Conservation (phyloP, 2,888 invertebrate species). For the Eupithecia abbreviata region DNA sequence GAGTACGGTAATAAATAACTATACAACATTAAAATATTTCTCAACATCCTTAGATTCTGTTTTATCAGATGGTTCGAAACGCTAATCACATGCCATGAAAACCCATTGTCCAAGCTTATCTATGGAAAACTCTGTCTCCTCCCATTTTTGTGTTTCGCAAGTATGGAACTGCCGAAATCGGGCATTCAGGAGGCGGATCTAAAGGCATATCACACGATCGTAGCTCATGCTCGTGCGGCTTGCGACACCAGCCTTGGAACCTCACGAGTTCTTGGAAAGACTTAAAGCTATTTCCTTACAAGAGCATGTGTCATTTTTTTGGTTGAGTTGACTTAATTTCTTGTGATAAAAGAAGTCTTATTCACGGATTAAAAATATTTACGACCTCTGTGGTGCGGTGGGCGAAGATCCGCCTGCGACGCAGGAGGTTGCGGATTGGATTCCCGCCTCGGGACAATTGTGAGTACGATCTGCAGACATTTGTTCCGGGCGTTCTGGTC, state of each 20-base stretch:
- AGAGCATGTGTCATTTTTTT: conserved; percentile 27
- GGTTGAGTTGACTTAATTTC: background rate
- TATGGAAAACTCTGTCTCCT: conserved; percentile 16
- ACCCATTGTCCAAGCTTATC: conserved; percentile 33
- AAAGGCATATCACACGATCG: conserved; percentile 51
- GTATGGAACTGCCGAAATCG: conserved; percentile 54
- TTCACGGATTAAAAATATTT: background rate
- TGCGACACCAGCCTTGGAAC: conserved; percentile 57
- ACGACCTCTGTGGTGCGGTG: too few species aligned
- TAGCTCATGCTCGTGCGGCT: conserved; percentile 51
- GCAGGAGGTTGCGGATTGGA: too few species aligned
- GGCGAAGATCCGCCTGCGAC: too few species aligned
- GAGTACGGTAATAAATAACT: background rate
- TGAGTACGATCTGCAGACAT: too few species aligned
- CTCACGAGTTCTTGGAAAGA: conserved; percentile 32
- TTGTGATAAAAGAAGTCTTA: background rate
- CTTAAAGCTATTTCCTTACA: conserved; percentile 27
- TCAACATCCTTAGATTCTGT: background rate
- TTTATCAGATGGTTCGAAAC: conserved; percentile 24
- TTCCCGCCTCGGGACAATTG: too few species aligned
- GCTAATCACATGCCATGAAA: conserved; percentile 7
- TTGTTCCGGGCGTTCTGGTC: too few species aligned
- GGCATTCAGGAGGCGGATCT: conserved; percentile 67
- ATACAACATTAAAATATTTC: conserved; percentile 5
- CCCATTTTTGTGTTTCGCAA: conserved; percentile 53